Percentiles rank a stretch among this genome's conserved stretches.
Evolutionary conservation across 2,113 vertebrate species (phyloP).

Genomic region (Corythornis cristatus): DNA sequence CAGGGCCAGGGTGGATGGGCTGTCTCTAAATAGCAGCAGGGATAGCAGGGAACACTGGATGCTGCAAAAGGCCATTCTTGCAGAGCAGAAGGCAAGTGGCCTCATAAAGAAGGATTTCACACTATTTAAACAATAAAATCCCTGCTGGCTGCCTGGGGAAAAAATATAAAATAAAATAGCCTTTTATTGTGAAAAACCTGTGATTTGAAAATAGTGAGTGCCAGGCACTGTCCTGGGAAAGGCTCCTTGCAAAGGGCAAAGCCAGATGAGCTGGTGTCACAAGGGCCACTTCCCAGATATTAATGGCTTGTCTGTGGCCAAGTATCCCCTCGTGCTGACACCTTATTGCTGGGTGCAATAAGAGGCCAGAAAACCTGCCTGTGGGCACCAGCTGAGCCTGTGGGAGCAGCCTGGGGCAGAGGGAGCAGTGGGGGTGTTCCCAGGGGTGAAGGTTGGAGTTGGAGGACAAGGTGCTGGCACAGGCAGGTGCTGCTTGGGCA

Average conservation of each 20-base stretch:
- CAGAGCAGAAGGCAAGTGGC: slow-evolving; percentile 20
- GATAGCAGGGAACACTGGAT: background rate
- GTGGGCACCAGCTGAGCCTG: background rate
- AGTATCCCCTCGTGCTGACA: accelerated
- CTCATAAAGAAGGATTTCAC: slow-evolving; percentile 56
- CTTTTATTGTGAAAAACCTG: background rate
- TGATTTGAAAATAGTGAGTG: background rate
- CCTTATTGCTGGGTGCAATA: background rate
- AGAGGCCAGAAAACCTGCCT: background rate
- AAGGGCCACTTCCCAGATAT: accelerated
- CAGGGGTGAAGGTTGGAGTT: accelerated
- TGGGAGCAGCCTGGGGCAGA: background rate
- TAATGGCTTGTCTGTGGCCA: background rate
- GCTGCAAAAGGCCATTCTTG: background rate
- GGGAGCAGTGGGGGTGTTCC: accelerated
- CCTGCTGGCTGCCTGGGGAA: background rate
- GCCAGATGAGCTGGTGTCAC: background rate
- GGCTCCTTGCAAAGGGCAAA: background rate
- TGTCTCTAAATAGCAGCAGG: background rate
- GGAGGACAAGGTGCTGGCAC: background rate
- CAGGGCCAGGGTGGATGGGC: background rate
- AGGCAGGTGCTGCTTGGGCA: background rate
- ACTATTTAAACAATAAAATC: slow-evolving; percentile 49
- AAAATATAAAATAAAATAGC: background rate
- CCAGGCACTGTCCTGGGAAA: accelerated